Evolutionary conservation across 2,888 invertebrate species (phyloP).

Genomic region (Petrolisthes manimaculis): DNA sequence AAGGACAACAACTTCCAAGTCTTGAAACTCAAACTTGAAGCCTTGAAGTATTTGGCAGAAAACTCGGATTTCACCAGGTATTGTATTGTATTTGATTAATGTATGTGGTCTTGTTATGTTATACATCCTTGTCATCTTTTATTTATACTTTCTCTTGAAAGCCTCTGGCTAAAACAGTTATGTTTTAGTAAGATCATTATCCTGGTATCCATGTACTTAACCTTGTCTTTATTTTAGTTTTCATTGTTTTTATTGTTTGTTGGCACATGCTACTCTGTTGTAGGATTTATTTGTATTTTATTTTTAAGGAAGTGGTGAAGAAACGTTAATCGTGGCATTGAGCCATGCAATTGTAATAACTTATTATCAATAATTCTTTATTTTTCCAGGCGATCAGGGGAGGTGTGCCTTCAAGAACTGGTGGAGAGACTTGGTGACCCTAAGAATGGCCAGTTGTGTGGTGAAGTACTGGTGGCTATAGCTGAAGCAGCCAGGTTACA

Average conservation of each 20-base stretch:
- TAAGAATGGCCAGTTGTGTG: constrained; percentile 80
- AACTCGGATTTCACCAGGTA: constrained; percentile 80
- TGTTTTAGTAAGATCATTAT: too few species aligned
- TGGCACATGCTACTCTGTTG: background rate
- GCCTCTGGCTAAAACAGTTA: too few species aligned
- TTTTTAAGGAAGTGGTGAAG: background rate
- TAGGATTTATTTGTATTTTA: background rate
- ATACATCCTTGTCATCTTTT: background rate
- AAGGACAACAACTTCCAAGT: constrained; percentile 94
- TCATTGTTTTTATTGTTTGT: too few species aligned
- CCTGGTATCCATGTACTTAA: too few species aligned
- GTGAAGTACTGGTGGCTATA: constrained; percentile 80
- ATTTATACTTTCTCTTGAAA: background rate
- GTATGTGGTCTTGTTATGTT: too few species aligned
- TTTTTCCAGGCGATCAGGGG: constrained; percentile 77
- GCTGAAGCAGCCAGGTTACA: constrained; percentile 85
- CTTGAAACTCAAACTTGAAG: constrained; percentile 84
- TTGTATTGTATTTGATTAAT: background rate
- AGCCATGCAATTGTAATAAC: background rate
- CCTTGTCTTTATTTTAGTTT: too few species aligned
- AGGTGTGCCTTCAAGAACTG: constrained; percentile 82
- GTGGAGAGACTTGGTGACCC: constrained; percentile 87
- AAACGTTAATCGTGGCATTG: background rate
- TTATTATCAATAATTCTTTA: background rate
- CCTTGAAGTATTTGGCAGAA: constrained; percentile 83